These are phyloP conservation scores for Eupeodes latifasciatus DNA, from an alignment of 2,888 invertebrate species.

Conservation along the genomic window DNA sequence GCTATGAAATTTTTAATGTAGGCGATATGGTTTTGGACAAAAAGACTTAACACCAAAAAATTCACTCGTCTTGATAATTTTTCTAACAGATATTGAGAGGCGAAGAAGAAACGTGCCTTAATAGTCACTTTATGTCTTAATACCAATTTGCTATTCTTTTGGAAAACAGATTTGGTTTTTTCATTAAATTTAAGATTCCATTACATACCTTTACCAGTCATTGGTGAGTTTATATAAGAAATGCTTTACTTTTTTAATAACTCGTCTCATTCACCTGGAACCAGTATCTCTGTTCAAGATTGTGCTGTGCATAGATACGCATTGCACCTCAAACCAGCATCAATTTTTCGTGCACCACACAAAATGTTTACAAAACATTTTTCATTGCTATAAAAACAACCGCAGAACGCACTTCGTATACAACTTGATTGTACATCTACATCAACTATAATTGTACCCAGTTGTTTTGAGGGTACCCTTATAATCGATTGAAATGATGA, in stretches of 20 bases:
- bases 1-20: no score
- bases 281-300: not conserved
- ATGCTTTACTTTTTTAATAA: not conserved
- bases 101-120: no score
- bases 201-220: not conserved
- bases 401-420: conserved; percentile 31
- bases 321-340: conserved; percentile 44
- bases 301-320: not conserved
- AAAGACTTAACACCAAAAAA: no score
- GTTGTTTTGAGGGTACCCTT: conserved; percentile 59
- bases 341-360: conserved; percentile 18
- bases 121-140: no score
- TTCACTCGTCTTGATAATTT: no score
- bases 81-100: no score
- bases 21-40: no score
- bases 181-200: not conserved
- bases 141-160: no score
- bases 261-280: conserved; percentile 38
- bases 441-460: conserved; percentile 22
- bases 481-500: conserved; percentile 43
- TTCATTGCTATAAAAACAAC: conserved; percentile 23
- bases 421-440: conserved; percentile 37
- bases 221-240: not conserved
- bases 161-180: no score
- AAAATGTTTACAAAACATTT: not conserved